These are phyloP conservation scores for Drosophila nigricruria DNA, from an alignment of 2,888 invertebrate genomes.

Conservation along the genomic window DNA sequence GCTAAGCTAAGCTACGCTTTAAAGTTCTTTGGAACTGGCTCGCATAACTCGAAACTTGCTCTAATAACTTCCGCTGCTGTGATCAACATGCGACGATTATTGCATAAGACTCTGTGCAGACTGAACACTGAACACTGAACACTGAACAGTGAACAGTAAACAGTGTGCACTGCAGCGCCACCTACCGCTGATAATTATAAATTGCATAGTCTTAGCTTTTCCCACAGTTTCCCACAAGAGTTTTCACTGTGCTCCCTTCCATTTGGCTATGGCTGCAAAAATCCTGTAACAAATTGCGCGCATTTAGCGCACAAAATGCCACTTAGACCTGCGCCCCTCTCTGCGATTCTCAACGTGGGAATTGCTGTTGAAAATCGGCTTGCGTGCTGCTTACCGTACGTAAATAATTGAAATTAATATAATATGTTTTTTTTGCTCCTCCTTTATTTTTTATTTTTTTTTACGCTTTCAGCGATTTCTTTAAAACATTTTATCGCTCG, in stretches of 20 bases:
- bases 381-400: slow-evolving; percentile 33
- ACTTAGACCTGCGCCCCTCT: slow-evolving; percentile 43
- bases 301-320: slow-evolving; percentile 79
- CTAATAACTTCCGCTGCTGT: slow-evolving; percentile 73
- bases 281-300: slow-evolving; percentile 77
- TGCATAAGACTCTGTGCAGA: slow-evolving; percentile 38
- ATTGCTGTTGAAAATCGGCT: slow-evolving; percentile 40
- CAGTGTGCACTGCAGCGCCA: slow-evolving; percentile 53
- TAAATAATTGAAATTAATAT: slow-evolving; percentile 81
- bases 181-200: slow-evolving; percentile 76
- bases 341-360: slow-evolving; percentile 51
- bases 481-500: slow-evolving; percentile 67
- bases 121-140: no score
- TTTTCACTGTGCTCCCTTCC: slow-evolving; percentile 8
- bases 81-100: slow-evolving; percentile 61
- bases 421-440: slow-evolving; percentile 55
- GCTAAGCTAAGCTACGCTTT: slow-evolving; percentile 23
- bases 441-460: neutral
- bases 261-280: slow-evolving; percentile 29
- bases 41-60: slow-evolving; percentile 55
- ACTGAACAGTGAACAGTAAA: neutral
- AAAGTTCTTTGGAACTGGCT: slow-evolving; percentile 71
- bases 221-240: slow-evolving; percentile 43
- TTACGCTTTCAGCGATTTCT: slow-evolving; percentile 59
- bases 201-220: slow-evolving; percentile 38